Base-by-base conservation (phyloP, 2,113 vertebrate genomes). In the Xyrauchen texanus region DNA sequence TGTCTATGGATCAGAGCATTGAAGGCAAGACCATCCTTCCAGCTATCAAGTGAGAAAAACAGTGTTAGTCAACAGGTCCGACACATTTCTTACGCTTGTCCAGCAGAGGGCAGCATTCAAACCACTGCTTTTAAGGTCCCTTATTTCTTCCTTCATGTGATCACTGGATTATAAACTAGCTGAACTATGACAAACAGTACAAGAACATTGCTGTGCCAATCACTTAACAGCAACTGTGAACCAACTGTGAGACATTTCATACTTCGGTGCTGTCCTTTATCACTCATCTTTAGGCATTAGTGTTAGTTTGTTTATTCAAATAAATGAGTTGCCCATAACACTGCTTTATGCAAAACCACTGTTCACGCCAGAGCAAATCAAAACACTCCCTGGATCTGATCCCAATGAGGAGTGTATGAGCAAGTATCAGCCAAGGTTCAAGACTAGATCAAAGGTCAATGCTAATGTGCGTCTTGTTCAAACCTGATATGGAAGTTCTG, bases 401-500 rank as follows among this genome's bases (percentile, higher is more conserved):
- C 10, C 10, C 13, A 4, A 3, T 3, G 5, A 6, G 9, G 21
- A 53, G 34, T 73, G 34, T 73, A 45, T n/a, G 45, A 46, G 16
- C 57, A 7, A 42, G 15, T 8, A 49, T 70, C 7, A 52, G 13
- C 51, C 52, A 55, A 45, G 21, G 21, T 34, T 34, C 21, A 34
- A 34, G 21, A 34, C 21, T 34, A 34, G 21, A 70, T 57, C 44
- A 57, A 69, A 12, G 8, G 44, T 47, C 6, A 47, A 16, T 5
- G 46, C 8, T 8, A 52, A 69, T 7, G 55, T 9, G 10, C 1
- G 0, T 69, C 13, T 58, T 69, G 78, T 61, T 12, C 57, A 47
- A 7, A 52, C 96, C 96, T 98, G 86, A 98, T 98, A 89, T 98
- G 97, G 94, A 98, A 98, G 92, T 98, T 98, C 90, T 98, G 96